These are phyloP conservation scores for Archips crataeganus DNA, from an alignment of 2,888 invertebrate genomes.

Conservation along the genomic window DNA sequence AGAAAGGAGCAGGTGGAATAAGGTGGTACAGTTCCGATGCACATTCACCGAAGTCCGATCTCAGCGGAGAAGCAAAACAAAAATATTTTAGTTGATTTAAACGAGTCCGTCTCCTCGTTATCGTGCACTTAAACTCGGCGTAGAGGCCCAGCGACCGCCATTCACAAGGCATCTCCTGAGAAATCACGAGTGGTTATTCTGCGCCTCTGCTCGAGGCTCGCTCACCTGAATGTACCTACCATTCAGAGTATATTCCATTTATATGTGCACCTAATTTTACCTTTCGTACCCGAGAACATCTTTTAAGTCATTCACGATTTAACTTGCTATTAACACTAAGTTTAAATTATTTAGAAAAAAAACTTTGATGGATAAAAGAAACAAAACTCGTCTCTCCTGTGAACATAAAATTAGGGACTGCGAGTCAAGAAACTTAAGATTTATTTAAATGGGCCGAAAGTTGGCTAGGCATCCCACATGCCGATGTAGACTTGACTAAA, in stretches of 20 bases:
- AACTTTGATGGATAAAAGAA: too few species aligned
- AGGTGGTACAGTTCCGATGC: too few species aligned
- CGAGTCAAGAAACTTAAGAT: too few species aligned
- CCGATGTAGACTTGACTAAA: too few species aligned
- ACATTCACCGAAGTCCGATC: too few species aligned
- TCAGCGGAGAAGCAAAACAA: too few species aligned
- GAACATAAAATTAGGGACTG: too few species aligned
- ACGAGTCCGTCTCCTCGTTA: constrained; percentile 51
- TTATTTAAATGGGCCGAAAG: too few species aligned
- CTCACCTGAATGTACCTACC: constrained; percentile 53
- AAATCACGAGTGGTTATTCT: constrained; percentile 71
- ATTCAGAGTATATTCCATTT: constrained; percentile 11
- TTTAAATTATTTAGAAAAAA: background rate
- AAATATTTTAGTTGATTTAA: too few species aligned
- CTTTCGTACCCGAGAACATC: constrained; percentile 22
- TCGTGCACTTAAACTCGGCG: constrained; percentile 46
- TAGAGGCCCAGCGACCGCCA: constrained; percentile 66
- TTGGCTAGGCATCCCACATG: too few species aligned
- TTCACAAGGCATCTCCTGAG: constrained; percentile 71
- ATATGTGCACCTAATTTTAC: constrained; percentile 28
- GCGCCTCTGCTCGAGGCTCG: constrained; percentile 50
- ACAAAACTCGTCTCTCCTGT: too few species aligned
- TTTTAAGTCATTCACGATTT: constrained; percentile 2
- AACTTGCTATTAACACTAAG: background rate
- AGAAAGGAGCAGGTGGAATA: too few species aligned